Conservation (phyloP, 1,140 invertebrate species). For the Capitella teleta region DNA sequence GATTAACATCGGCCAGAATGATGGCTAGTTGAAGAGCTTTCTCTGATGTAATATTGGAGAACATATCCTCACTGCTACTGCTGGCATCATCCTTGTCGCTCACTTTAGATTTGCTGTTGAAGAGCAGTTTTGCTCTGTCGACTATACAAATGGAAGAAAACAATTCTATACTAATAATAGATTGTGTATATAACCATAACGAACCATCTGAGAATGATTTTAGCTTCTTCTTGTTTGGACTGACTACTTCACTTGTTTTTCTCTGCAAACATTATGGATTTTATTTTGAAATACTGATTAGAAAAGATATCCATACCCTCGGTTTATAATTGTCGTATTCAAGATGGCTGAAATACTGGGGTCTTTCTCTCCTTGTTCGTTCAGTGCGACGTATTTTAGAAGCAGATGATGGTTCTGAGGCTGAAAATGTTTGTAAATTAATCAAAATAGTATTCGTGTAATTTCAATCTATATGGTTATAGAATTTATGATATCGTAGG, state of each 20-base stretch:
- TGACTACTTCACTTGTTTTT: too few relatives aligned
- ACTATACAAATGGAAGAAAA: too few relatives aligned
- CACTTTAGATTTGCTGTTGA: background rate
- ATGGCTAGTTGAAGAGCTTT: slow-evolving; percentile 36
- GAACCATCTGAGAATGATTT: too few relatives aligned
- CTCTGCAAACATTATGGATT: too few relatives aligned
- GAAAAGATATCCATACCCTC: too few relatives aligned
- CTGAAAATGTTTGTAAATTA: background rate
- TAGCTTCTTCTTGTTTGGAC: too few relatives aligned
- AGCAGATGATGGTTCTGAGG: slow-evolving; percentile 15
- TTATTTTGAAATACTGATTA: too few relatives aligned
- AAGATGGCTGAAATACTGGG: slow-evolving; percentile 25
- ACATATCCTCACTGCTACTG: slow-evolving; percentile 26
- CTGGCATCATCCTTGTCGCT: background rate
- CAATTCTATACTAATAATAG: too few relatives aligned
- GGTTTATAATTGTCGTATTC: slow-evolving; percentile 12
- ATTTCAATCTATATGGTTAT: too few relatives aligned
- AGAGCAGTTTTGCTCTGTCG: too few relatives aligned
- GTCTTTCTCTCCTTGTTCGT: slow-evolving; percentile 22
- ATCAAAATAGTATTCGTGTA: background rate
- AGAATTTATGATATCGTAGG: too few relatives aligned
- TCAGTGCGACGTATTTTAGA: slow-evolving; percentile 20
- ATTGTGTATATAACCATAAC: too few relatives aligned
- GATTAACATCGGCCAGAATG: slow-evolving; percentile 38
- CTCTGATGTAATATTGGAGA: slow-evolving; percentile 30